These are phyloP conservation scores for Spongilla lacustris DNA, from an alignment of 37 sponge, comb jelly and placozoan genomes.

Conservation along the genomic window DNA sequence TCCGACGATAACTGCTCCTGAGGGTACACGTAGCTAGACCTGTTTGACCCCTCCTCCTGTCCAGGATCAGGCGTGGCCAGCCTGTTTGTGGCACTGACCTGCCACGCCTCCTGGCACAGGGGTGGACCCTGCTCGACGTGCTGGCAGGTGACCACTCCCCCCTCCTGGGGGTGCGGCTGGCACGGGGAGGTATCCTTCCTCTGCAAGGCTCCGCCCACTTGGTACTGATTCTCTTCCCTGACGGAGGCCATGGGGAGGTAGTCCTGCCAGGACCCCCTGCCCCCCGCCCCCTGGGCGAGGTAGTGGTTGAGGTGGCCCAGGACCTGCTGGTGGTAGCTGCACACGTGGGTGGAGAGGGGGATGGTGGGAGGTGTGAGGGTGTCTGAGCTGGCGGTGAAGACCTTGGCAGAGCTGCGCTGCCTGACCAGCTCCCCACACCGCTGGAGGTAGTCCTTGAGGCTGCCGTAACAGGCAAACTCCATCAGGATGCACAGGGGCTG, in stretches of 20 bases:
- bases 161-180: not conserved
- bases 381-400: not conserved
- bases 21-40: not conserved
- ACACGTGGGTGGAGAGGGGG: not conserved
- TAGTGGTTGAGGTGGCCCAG: not conserved
- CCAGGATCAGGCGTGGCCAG: not conserved
- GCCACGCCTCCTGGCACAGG: not conserved
- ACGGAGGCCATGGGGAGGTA: not conserved
- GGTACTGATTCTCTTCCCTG: not conserved
- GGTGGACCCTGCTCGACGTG: not conserved
- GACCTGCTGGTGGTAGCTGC: not conserved
- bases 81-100: not conserved
- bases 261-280: not conserved
- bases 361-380: not conserved
- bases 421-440: not conserved
- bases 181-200: not conserved
- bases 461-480: slow-evolving; percentile 71
- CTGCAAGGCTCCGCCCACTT: not conserved
- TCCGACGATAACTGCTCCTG: not conserved
- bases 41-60: not conserved
- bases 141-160: too few relatives aligned
- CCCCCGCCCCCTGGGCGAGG: not conserved
- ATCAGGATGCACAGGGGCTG: slow-evolving; percentile 53
- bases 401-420: not conserved
- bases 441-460: slow-evolving; percentile 50